Percentiles rank a stretch among this genome's conserved stretches.
Conservation (phyloP, 2,113 vertebrate species). For the Sebastes schlegelii region DNA sequence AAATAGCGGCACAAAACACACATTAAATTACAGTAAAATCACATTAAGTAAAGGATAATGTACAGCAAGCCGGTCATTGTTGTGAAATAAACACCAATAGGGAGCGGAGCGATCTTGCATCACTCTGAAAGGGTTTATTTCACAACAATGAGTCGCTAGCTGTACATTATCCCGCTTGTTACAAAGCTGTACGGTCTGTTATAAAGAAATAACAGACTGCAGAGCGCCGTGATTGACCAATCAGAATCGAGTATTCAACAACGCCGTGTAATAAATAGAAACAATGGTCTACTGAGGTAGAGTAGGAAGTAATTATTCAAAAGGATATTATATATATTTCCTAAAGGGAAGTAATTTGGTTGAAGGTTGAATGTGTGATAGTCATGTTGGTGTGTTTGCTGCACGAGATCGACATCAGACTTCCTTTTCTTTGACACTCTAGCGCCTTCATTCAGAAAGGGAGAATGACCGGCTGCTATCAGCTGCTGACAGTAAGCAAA, state of each 20-base stretch:
- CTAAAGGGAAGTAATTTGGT: constrained; percentile 5
- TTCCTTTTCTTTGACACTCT: constrained; percentile 65
- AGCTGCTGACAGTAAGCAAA: constrained; percentile 65
- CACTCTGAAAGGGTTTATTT: no score
- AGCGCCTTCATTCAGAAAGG: constrained; percentile 57
- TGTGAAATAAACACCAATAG: no score
- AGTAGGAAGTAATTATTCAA: neutral
- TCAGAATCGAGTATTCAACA: no score
- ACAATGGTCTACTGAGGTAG: neutral
- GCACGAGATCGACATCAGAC: constrained; percentile 69
- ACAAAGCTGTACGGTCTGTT: no score
- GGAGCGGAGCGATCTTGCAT: no score
- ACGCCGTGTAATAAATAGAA: no score
- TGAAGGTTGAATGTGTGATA: constrained; percentile 7
- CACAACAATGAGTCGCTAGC: no score
- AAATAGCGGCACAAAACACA: neutral
- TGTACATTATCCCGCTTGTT: no score
- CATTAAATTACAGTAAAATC: neutral
- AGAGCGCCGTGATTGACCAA: no score
- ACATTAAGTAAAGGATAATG: neutral
- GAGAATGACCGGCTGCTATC: constrained; percentile 27
- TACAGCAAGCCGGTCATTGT: no score
- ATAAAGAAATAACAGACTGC: no score
- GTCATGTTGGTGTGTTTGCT: constrained; percentile 48
- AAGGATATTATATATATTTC: neutral